Base-by-base conservation (phyloP, 35 echinoderm and acorn worm species). In the Stichopus chloronotus region DNA sequence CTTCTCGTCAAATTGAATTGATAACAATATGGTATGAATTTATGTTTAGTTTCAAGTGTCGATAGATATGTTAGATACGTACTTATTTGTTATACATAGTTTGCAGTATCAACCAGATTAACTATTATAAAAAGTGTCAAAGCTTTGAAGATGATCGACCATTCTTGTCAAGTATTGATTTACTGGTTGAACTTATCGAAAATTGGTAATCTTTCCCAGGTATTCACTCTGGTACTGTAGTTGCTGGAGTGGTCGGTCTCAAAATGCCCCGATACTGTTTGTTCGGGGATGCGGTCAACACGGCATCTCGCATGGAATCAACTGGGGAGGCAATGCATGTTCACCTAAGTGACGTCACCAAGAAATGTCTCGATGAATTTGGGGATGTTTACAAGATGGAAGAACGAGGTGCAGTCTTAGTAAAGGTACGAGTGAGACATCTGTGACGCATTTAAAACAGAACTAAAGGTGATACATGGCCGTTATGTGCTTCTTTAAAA, bases 241-340 rank as follows among this genome's bases (percentile, higher is more conserved):
- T 98, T 56, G 97, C 97, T 14, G 97, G 97, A 9, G 97, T 98
- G 4, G 97, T 98, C 10, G 97, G 97, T 7, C 91, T 98, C 0
- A 98, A 98, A 93, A 98, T 98, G 97, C 97, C 97, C 7, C 77
- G 97, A 9, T 98, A 98, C 77, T 98, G 97, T 78, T 92, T 98
- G n/a, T 98, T 98, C 25, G 97, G 97, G 9, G 97, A 98, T 77
- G 96, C 97, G 3, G 97, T 98, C 11, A 98, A 98, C 87, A 98
- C 97, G 4, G 96, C 96, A 5, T 98, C 96, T 4, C 83, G 96
- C 0, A 98, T 98, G 96, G 96, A 98, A 79, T 96, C 95, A 53
- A 96, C 91, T 2, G 95, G 97, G 0, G 87, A 98, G 87, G 97
- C 95, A 2, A 59, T 91, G 87, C 87, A 93, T 76, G 92, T 98